A percentile compares a stretch with the other conserved stretches of the same genome.
These are phyloP conservation scores for Drosophila nigromelanica DNA, from an alignment of 1,140 invertebrate genomes.

Conservation along the genomic window DNA sequence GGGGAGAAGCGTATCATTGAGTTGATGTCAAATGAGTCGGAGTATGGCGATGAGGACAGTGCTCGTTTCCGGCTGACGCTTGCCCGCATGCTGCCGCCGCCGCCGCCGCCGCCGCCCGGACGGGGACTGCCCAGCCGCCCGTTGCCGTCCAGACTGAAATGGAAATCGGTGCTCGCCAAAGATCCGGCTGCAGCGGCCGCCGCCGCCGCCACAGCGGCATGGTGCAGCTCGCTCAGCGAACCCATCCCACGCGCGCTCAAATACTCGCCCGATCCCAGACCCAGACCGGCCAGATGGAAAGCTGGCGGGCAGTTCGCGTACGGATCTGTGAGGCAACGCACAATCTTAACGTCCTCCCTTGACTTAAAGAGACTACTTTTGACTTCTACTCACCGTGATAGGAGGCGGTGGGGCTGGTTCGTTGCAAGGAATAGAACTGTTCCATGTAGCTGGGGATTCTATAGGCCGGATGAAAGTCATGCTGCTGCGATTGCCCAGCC, in stretches of 20 bases:
- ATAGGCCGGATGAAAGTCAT: slow-evolving; percentile 87
- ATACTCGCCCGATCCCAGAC: slow-evolving; percentile 76
- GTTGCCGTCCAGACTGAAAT: slow-evolving; percentile 89
- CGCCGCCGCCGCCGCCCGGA: slow-evolving; percentile 81
- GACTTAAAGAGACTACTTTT: too few species aligned
- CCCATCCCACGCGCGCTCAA: slow-evolving; percentile 61
- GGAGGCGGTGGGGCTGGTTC: slow-evolving; percentile 85
- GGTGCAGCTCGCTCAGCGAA: slow-evolving; percentile 71
- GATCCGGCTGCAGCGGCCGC: slow-evolving; percentile 84
- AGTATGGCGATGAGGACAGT: slow-evolving; percentile 96
- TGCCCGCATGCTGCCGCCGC: slow-evolving; percentile 84
- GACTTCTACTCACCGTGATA: slow-evolving; percentile 84
- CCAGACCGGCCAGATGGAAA: slow-evolving; percentile 74
- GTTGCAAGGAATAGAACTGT: slow-evolving; percentile 88
- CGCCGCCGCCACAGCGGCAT: slow-evolving; percentile 72
- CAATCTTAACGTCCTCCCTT: neutral
- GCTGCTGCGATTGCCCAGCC: slow-evolving; percentile 49
- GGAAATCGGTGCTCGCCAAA: slow-evolving; percentile 89
- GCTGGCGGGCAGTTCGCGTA: slow-evolving; percentile 69
- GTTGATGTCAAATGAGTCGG: slow-evolving; percentile 96
- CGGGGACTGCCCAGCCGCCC: slow-evolving; percentile 84
- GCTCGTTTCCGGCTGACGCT: slow-evolving; percentile 94
- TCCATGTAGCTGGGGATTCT: slow-evolving; percentile 89
- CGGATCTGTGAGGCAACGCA: slow-evolving; percentile 56
- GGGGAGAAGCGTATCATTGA: slow-evolving; percentile 98